phyloP scores from a whole-genome alignment of 2,797 vertebrate species.

The Chiloscyllium punctatum region DNA sequence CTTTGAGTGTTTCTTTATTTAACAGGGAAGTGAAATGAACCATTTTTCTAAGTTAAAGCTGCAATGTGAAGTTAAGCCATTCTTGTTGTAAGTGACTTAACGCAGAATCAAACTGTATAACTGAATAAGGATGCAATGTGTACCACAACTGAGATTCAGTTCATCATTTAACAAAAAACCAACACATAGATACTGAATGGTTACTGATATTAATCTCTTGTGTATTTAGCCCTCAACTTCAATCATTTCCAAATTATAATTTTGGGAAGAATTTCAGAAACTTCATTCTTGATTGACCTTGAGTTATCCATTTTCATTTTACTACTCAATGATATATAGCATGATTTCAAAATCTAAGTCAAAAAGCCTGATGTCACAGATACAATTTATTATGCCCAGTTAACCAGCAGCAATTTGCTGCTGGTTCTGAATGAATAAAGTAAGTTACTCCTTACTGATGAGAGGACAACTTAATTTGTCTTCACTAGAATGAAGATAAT shows the following conservation, averaged over 20 bases:
- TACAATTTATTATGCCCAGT: not conserved
- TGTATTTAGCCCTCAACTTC: not conserved
- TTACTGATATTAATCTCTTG: not conserved
- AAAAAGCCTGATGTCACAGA: not conserved
- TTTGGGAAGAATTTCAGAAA: not conserved
- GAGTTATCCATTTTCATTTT: not conserved
- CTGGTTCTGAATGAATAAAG: not conserved
- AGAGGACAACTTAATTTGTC: not conserved
- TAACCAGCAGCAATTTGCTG: not conserved
- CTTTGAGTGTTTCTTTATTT: not conserved
- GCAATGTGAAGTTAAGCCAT: not conserved
- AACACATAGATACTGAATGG: not conserved
- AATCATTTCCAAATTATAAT: not conserved
- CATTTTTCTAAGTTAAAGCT: not conserved
- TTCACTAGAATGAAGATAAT: not conserved
- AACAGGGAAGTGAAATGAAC: not conserved
- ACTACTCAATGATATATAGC: not conserved
- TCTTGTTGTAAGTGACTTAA: not conserved
- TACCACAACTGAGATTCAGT: not conserved
- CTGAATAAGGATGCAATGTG: not conserved
- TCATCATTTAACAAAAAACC: not conserved
- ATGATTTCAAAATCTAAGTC: not conserved
- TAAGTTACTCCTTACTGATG: not conserved
- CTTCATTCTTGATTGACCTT: not conserved
- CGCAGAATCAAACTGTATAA: not conserved